Evolutionary conservation across 2,797 vertebrate genomes (phyloP).

Genomic region (Varecia variegata): DNA sequence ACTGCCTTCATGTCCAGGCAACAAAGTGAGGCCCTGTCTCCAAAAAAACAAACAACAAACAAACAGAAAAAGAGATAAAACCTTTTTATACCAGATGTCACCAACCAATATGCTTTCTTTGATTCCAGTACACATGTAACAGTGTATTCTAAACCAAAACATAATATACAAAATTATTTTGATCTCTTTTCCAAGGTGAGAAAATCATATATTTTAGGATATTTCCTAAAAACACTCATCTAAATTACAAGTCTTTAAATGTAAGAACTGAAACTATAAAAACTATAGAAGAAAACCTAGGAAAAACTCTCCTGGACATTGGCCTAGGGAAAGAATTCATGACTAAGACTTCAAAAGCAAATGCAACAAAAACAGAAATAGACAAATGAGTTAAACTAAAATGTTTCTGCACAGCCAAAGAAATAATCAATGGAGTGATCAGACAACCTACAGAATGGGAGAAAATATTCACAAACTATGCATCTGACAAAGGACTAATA

Average conservation of each 20-base stretch:
- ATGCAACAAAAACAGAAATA: background rate
- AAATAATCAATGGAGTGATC: background rate
- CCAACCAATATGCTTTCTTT: background rate
- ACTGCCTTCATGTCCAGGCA: background rate
- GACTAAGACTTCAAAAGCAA: background rate
- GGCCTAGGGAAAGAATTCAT: background rate
- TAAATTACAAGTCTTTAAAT: background rate
- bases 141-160: background rate
- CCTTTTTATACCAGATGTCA: background rate
- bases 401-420: background rate
- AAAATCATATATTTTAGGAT: conserved; percentile 20
- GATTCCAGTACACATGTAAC: background rate
- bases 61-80: background rate
- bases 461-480: background rate
- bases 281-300: background rate
- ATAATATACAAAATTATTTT: conserved; percentile 6
- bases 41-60: background rate
- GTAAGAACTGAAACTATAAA: background rate
- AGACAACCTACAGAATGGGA: background rate
- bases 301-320: background rate
- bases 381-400: background rate
- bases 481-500: background rate
- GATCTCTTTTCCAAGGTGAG: background rate
- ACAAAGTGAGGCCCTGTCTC: background rate
- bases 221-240: background rate